Base-by-base conservation (phyloP, 2,888 invertebrate genomes). In the Lasioglossum vierecki region DNA sequence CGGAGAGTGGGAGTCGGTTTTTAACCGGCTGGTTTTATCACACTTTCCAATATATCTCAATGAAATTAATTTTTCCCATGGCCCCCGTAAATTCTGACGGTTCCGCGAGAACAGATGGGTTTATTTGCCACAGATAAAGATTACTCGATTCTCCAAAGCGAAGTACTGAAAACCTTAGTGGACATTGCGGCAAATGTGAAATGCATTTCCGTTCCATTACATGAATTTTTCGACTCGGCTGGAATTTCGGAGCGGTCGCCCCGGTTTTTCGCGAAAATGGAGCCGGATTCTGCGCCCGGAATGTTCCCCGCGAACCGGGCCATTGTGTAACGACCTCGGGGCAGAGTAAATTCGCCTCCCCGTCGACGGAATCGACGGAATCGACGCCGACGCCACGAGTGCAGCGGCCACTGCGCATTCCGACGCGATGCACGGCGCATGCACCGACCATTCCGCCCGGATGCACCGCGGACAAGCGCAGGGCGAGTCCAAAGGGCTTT, bases 401-500 rank as follows among this genome's bases (percentile, higher is more conserved):
- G 83, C 83, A 39, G 84, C 71, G 57, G 73, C 77, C 75, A 63
- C 88, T 79, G 88, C 86, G 84, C 89, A 73, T 80, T 86, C 74
- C 73, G 11, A 4, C 35, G 22, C 68, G 49, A 15, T 13, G 26
- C 9, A 22, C 60, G 86, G 53, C 88, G 89, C 89, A 89, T 85
- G 88, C 88, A 87, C 81, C 18, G 41, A 53, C 53, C 75, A 66
- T 84, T 85, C 78, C 39, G 57, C 35, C 77, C 73, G 75, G 53
- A 35, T 53, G 66, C 13, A 57, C 39, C 46, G 30, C 53, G 39
- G 39, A 68, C 68, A 66, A 30, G 39, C 68, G 39, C 68, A 68
- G 68, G 66, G 35, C 66, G 66, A 66, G 66, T 35, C 66, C 66
- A 35, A 66, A 66, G 66, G 66, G 66, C 66, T 66, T 35, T 35